Evolutionary conservation across 2,888 invertebrate genomes (phyloP).

Genomic region (Nipponacmea schrenckii): DNA sequence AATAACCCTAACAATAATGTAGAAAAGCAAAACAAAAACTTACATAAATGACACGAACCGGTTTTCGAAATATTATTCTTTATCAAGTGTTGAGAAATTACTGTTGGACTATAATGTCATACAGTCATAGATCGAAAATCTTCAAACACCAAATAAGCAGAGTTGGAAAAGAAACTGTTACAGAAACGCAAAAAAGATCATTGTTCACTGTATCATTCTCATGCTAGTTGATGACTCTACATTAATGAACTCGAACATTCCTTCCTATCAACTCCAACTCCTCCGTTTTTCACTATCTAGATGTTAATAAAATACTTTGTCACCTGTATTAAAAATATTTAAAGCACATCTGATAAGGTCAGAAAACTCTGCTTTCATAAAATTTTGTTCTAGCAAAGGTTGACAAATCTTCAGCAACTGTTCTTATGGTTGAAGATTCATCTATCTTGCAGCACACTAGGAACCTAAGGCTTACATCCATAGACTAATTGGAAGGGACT

Average conservation of each 20-base stretch:
- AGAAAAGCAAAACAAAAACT: no score
- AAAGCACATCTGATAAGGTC: conserved; percentile 17
- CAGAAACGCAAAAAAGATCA: no score
- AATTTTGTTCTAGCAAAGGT: conserved; percentile 11
- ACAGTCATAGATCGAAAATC: no score
- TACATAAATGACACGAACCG: no score
- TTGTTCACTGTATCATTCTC: no score
- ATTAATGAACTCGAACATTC: conserved; percentile 15
- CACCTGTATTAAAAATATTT: conserved; percentile 7
- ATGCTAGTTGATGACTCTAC: not conserved
- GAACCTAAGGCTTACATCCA: conserved; percentile 24
- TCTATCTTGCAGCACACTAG: conserved; percentile 21
- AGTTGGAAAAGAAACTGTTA: no score
- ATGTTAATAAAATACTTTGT: conserved; percentile 22
- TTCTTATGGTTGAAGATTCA: conserved; percentile 14
- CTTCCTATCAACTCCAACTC: conserved; percentile 20
- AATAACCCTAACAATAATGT: no score
- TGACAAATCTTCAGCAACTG: conserved; percentile 16
- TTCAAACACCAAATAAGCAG: no score
- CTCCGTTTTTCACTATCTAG: conserved; percentile 15
- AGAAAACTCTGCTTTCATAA: conserved; percentile 13
- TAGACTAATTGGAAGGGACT: conserved; percentile 23
- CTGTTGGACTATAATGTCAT: no score
- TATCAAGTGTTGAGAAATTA: no score
- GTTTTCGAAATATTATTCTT: no score